A percentile compares a stretch with the other conserved stretches of the same genome.
Conservation (phyloP, 2,797 vertebrate genomes). For the Brachyrhaphis roseni region DNA sequence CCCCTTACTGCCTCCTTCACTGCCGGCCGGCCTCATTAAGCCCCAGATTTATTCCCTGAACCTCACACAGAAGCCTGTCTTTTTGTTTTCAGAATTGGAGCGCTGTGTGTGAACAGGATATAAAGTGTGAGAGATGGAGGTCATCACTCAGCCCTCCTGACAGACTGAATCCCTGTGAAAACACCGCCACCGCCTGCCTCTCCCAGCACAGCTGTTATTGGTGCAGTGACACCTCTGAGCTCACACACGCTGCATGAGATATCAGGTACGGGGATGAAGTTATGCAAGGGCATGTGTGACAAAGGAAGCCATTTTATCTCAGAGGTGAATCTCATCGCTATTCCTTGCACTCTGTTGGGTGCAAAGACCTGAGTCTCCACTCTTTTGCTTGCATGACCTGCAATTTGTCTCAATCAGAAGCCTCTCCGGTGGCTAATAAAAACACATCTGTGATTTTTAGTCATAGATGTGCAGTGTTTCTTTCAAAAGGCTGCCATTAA, state of each 20-base stretch:
- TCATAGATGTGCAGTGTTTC: constrained; percentile 43
- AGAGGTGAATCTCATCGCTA: constrained; percentile 42
- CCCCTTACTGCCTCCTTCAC: constrained; percentile 6
- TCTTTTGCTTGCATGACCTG: constrained; percentile 25
- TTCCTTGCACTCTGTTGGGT: constrained; percentile 34
- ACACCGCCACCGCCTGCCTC: constrained; percentile 25
- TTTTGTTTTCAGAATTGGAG: constrained; percentile 36
- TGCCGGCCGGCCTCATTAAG: constrained; percentile 23
- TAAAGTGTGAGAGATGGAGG: constrained; percentile 36
- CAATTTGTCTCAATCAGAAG: constrained; percentile 23
- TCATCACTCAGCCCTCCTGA: constrained; percentile 60
- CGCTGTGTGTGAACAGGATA: constrained; percentile 34
- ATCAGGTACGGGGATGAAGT: constrained; percentile 45
- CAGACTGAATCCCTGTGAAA: constrained; percentile 56
- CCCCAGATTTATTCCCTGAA: constrained; percentile 37
- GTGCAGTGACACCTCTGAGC: constrained; percentile 28
- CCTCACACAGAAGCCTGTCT: constrained; percentile 18
- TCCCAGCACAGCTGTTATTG: constrained; percentile 43
- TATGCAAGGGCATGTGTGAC: constrained; percentile 53
- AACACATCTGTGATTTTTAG: constrained; percentile 57
- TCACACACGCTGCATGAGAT: constrained; percentile 40
- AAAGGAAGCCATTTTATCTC: constrained; percentile 51
- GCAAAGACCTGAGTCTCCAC: constrained; percentile 28
- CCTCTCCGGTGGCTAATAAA: constrained; percentile 36
- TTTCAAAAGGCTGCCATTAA: constrained; percentile 65